Evolutionary conservation across 53 echinoderm and acorn worm species (phyloP), one percentile per base, ranked within the genome.

Genomic region (Echinometra lucunter): DNA sequence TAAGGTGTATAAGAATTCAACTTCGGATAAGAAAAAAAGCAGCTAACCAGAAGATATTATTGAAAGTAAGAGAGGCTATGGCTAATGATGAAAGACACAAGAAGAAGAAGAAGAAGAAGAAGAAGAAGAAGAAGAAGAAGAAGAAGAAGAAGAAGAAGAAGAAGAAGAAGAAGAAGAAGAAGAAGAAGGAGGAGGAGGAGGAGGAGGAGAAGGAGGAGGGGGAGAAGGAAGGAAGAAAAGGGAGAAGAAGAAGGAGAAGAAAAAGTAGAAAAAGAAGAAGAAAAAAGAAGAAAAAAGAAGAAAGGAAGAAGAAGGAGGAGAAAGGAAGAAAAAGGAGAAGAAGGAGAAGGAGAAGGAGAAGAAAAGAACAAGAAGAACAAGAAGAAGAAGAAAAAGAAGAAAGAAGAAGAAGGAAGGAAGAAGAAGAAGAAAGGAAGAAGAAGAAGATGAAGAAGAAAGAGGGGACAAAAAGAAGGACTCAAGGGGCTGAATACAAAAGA

Each of bases 91-190:
- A 63, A 63, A 15, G 21, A 18, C 9, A 63, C 19, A 23, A 63
- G 21, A 80, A 42, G 37, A 32, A 80, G 37, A 80, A 80, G 44
- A 35, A 32, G 37, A 80, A 80, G 81, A 35, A 80, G 81, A 80
- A 35, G 28, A 35, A 80, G 81, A 80, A 30, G 13, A 78, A 78
- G 30, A 78, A 78, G 80, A 30, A 78, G 42, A 78, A 78, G 80
- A 78, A 78, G 37, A 78, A 17, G 35, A 32, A 78, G 42, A 35
- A 32, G 19, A 32, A 78, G 80, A 78, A 32, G 35, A 32, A 30
- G 30, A n/a, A 78, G 30, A 78, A 78, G 30, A 42, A 78, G 35
- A 32, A 30, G 35, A 42, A 78, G 35, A 42, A 32, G 80, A 32
- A 78, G 80, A 34, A 78, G 80, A 25, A 78, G 30, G 30, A 78